phyloP scores from a whole-genome alignment of 1,140 invertebrate genomes.

The Trachymyrmex septentrionalis region DNA sequence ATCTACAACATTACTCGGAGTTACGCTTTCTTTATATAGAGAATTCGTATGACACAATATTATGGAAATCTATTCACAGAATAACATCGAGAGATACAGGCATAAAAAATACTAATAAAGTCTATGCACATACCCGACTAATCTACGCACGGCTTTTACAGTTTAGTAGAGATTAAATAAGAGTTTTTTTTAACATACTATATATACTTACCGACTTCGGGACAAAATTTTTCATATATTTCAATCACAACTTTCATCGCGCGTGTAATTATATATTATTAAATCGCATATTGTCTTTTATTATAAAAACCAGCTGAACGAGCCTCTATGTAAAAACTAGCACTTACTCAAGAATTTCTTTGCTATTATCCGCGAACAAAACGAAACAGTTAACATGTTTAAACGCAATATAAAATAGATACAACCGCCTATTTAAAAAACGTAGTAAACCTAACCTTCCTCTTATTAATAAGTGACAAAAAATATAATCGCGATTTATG shows the following conservation, averaged over 20 bases:
- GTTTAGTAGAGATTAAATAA: slow-evolving; percentile 51
- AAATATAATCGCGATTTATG: background rate
- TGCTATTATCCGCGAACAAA: slow-evolving; percentile 3
- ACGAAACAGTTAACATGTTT: background rate
- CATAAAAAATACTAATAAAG: slow-evolving; percentile 48
- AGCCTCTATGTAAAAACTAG: slow-evolving; percentile 28
- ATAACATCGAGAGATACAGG: slow-evolving; percentile 42
- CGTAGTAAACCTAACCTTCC: background rate
- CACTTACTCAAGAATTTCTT: slow-evolving; percentile 16
- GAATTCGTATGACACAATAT: slow-evolving; percentile 46
- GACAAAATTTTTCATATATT: slow-evolving; percentile 53
- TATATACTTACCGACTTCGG: slow-evolving; percentile 73
- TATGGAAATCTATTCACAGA: slow-evolving; percentile 47
- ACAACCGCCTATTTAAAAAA: background rate
- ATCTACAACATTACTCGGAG: slow-evolving; percentile 31
- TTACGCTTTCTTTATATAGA: slow-evolving; percentile 33
- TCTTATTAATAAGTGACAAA: slow-evolving; percentile 35
- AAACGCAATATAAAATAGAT: background rate
- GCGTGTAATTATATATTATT: slow-evolving; percentile 29
- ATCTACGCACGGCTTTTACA: slow-evolving; percentile 56
- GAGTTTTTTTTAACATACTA: slow-evolving; percentile 59
- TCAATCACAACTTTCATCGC: slow-evolving; percentile 62
- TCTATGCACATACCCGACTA: slow-evolving; percentile 67
- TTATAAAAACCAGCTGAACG: background rate
- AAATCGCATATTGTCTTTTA: slow-evolving; percentile 25